Percentiles rank a stretch among this genome's conserved stretches.
These are phyloP conservation scores for Cyprinella venusta DNA, from an alignment of 2,797 vertebrate species.

Conservation along the genomic window DNA sequence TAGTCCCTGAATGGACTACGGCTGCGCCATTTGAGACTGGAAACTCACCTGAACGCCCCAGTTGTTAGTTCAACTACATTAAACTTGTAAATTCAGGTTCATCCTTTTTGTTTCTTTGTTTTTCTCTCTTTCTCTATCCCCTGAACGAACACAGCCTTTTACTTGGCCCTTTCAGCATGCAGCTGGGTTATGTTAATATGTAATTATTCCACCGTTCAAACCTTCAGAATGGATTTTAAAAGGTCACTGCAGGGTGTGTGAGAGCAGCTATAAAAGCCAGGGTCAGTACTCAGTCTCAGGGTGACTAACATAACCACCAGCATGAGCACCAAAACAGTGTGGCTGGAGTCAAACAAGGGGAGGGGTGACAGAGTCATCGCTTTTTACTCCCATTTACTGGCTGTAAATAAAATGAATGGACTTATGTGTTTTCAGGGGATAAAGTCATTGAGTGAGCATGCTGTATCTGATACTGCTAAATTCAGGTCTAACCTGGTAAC, in stretches of 20 bases:
- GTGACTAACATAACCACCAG: conserved; percentile 12
- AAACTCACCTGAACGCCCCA: neutral
- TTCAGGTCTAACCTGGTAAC: conserved; percentile 5
- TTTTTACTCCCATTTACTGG: neutral
- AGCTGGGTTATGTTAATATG: conserved; percentile 39
- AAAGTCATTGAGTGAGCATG: neutral
- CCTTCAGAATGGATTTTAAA: conserved; percentile 29
- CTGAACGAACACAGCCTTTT: neutral
- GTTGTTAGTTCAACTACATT: neutral
- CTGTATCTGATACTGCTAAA: conserved; percentile 7
- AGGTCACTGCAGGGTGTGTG: conserved; percentile 24
- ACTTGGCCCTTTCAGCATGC: neutral
- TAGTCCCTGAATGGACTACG: neutral
- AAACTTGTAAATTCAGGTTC: conserved; percentile 2
- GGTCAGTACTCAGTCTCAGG: conserved; percentile 16
- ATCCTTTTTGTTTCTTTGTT: neutral
- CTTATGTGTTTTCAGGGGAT: neutral
- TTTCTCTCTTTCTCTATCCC: conserved; percentile 1
- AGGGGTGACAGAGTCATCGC: neutral
- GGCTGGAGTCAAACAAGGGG: neutral
- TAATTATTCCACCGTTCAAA: conserved; percentile 31
- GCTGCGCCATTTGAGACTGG: neutral
- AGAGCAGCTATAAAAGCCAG: conserved; percentile 14
- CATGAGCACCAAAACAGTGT: neutral
- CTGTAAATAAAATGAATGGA: conserved; percentile 1